Conservation (phyloP, 1,140 invertebrate genomes). For the Drosophila gunungcola region DNA sequence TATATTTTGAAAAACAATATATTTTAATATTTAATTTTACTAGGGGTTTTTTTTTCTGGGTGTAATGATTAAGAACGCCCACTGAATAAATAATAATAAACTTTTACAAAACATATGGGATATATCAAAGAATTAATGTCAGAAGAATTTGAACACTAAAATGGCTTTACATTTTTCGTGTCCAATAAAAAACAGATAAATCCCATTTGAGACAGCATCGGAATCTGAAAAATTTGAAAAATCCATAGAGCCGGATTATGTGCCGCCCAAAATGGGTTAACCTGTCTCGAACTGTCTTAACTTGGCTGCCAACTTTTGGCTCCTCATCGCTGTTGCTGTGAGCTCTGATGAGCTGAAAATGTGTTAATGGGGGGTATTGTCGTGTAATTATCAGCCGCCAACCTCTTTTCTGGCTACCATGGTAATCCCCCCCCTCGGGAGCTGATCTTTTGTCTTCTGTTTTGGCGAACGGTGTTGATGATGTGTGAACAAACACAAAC, state of each 20-base stretch:
- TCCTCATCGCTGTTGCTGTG: slow-evolving; percentile 47
- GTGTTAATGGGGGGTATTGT: slow-evolving; percentile 83
- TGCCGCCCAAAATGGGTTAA: slow-evolving; percentile 27
- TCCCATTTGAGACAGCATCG: not conserved
- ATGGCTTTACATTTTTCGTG: too few species aligned
- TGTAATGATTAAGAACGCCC: too few species aligned
- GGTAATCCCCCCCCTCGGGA: slow-evolving; percentile 10
- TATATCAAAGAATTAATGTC: too few species aligned
- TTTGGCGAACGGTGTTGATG: slow-evolving; percentile 41
- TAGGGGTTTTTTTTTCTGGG: too few species aligned
- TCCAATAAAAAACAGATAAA: too few species aligned
- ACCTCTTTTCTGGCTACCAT: slow-evolving; percentile 44
- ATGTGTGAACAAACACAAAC: slow-evolving; percentile 74
- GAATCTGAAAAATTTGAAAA: not conserved
- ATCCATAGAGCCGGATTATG: not conserved
- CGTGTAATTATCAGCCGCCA: slow-evolving; percentile 74
- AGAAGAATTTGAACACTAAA: too few species aligned
- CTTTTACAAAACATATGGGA: too few species aligned
- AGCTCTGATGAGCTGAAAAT: slow-evolving; percentile 73
- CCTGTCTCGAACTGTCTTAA: slow-evolving; percentile 13
- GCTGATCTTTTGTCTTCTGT: slow-evolving; percentile 26
- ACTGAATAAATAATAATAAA: too few species aligned
- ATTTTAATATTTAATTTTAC: too few species aligned
- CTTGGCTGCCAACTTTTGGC: slow-evolving; percentile 31
- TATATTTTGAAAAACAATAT: too few species aligned